phyloP scores from a whole-genome alignment of 2,113 vertebrate species.

The Oreochromis spilurus region DNA sequence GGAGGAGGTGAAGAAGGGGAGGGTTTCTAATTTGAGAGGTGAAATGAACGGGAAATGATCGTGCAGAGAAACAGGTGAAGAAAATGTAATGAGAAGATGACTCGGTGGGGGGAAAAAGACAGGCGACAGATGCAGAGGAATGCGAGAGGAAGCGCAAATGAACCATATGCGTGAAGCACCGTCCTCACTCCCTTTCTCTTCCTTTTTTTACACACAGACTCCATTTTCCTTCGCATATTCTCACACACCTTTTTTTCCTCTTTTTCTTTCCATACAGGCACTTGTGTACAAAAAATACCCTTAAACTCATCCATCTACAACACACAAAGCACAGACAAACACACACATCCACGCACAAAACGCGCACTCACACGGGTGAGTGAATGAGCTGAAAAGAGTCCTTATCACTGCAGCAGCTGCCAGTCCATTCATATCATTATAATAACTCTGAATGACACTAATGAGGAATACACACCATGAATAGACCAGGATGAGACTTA shows the following conservation, averaged over 20 bases:
- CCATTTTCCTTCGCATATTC: neutral
- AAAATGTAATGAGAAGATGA: neutral
- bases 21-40: slow-evolving; percentile 13
- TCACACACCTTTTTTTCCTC: neutral
- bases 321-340: neutral
- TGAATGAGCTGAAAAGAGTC: neutral
- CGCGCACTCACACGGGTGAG: neutral
- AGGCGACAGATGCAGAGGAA: neutral
- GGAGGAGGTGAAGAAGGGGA: neutral
- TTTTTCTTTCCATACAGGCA: neutral
- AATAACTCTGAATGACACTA: slow-evolving; percentile 47
- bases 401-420: slow-evolving; percentile 47
- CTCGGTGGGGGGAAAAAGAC: neutral
- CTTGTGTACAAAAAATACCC: neutral
- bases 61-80: neutral
- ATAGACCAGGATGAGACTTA: neutral
- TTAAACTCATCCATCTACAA: neutral
- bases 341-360: neutral
- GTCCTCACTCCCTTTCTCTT: neutral
- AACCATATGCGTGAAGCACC: neutral
- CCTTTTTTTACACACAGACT: neutral
- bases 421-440: slow-evolving; percentile 39
- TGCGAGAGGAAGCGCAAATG: neutral
- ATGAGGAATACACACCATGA: slow-evolving; percentile 38
- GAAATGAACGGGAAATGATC: neutral